Base-by-base conservation (phyloP, 2,113 vertebrate genomes). In the Hippocampus abdominalis region DNA sequence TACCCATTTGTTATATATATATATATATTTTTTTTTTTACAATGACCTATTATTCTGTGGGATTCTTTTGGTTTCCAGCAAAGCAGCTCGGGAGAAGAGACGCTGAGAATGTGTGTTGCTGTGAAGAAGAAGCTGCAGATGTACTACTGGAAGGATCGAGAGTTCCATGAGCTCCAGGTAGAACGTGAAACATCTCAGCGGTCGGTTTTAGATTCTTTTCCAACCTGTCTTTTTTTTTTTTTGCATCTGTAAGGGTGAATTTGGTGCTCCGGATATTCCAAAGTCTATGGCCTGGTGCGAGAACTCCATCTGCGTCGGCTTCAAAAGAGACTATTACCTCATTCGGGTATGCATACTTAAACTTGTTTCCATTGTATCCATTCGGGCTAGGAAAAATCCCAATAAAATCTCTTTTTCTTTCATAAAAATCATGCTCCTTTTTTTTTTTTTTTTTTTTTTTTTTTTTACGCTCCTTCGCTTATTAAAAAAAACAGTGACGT, bases 231-330 rank as follows among this genome's bases (percentile, higher is more conserved):
- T 48, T 49, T 64, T 72, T 64, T 56, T 1, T 56, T 68, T 75
- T 59, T 66, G 39, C 87, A 69, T 70, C 3, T 2, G 2, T 42
- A 70, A 98, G 97, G 95, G 94, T 0, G 97, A 99, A 78, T 94
- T 97, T 64, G 94, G 93, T 57, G 95, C 95, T 51, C 95, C 97
- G 36, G 97, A 99, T 86, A 93, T 99, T 77, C 97, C 97, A 56
- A 99, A 98, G 75, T 96, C 97, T 63, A 98, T 99, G 96, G 97
- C 96, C 6, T 98, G 97, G 97, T 98, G 97, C 88, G 94, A 96
- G 86, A 97, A 96, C 85, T 97, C 97, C 72, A 96, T 99, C 75
- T 99, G 97, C 83, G 97, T 99, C 27, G 97, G 97, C 48, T 98
- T 98, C 86, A 99, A 98, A 84, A 93, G 97, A 73, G 97, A 99